A percentile compares a stretch with the other conserved stretches of the same genome.
These are phyloP conservation scores for Drosophila repleta DNA, from an alignment of 1,140 invertebrate species.

Conservation along the genomic window DNA sequence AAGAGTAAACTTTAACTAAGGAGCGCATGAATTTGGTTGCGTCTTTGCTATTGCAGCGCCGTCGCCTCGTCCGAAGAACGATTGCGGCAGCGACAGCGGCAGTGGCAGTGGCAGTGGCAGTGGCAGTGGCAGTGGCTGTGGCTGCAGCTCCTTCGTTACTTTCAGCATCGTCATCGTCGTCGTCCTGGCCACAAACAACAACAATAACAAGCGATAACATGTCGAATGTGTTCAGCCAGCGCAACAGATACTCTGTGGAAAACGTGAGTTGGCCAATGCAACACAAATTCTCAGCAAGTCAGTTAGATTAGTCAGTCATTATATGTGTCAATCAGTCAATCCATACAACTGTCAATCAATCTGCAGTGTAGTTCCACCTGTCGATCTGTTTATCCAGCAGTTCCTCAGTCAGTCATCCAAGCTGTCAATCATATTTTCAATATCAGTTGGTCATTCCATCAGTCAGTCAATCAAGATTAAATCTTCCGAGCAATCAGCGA, in stretches of 20 bases:
- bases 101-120: background rate
- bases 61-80: conserved; percentile 61
- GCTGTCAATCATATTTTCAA: too few species aligned
- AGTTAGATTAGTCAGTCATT: too few species aligned
- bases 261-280: too few species aligned
- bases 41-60: conserved; percentile 46
- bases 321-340: too few species aligned
- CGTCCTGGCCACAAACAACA: conserved; percentile 48
- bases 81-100: conserved; percentile 46
- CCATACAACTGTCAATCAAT: too few species aligned
- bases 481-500: too few species aligned
- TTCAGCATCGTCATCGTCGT: conserved; percentile 37
- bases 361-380: too few species aligned
- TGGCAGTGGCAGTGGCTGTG: background rate
- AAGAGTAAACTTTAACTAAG: conserved; percentile 32
- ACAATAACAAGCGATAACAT: conserved; percentile 17
- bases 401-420: too few species aligned
- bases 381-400: too few species aligned
- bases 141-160: conserved; percentile 34
- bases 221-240: background rate
- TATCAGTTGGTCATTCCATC: too few species aligned
- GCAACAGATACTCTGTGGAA: background rate
- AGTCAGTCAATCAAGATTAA: too few species aligned
- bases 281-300: too few species aligned
- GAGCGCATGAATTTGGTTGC: conserved; percentile 67